Percentiles rank a stretch among this genome's conserved stretches.
Evolutionary conservation across 1,140 invertebrate genomes (phyloP).

Genomic region (Lasioglossum baleicum): DNA sequence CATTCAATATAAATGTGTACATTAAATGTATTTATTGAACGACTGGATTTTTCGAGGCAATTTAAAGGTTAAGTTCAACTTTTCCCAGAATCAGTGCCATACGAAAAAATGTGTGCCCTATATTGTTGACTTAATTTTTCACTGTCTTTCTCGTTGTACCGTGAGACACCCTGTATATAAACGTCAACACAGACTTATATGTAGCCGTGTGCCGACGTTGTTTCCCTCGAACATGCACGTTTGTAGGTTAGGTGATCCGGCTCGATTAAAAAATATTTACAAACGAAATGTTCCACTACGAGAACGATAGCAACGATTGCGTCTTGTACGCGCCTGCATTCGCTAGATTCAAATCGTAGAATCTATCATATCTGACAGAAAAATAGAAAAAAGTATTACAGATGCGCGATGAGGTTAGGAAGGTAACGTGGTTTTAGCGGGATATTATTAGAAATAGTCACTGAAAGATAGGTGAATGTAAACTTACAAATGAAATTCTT

Average conservation of each 20-base stretch:
- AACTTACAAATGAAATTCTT: not conserved
- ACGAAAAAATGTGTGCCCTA: too few species aligned
- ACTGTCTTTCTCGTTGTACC: too few species aligned
- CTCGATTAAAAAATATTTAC: not conserved
- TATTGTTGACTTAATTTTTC: too few species aligned
- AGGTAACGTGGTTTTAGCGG: not conserved
- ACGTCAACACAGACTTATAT: not conserved
- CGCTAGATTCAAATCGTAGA: not conserved
- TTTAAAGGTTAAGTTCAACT: too few species aligned
- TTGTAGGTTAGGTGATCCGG: slow-evolving; percentile 25
- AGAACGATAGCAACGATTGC: not conserved
- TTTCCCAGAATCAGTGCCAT: too few species aligned
- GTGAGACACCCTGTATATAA: not conserved
- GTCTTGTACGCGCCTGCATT: not conserved
- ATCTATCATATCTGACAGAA: not conserved
- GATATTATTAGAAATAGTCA: not conserved
- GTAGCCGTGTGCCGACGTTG: not conserved
- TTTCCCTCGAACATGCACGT: not conserved
- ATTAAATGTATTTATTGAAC: too few species aligned
- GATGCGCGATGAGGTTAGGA: not conserved
- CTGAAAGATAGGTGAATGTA: not conserved
- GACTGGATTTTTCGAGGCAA: too few species aligned
- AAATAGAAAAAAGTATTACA: not conserved
- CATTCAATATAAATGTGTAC: too few species aligned
- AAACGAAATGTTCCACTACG: not conserved